Base-by-base conservation (phyloP, 2,797 vertebrate genomes). In the Poeciliopsis presidionis region DNA sequence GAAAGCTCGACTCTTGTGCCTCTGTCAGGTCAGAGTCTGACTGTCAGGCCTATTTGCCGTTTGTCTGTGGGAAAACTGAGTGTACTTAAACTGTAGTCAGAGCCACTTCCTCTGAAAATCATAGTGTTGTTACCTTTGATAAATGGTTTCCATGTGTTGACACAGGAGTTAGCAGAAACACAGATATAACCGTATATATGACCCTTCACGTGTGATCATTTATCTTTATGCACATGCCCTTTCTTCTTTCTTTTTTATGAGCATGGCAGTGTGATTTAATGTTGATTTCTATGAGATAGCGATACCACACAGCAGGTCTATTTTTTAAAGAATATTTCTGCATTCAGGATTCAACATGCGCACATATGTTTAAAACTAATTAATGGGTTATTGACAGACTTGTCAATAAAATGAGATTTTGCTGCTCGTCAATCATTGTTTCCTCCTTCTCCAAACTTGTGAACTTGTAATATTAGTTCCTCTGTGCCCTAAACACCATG, bases 91-190 rank as follows among this genome's bases (percentile, higher is more conserved):
- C 11, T 74, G 41, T 49, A 39, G 72, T 47, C 20, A 47, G 45
- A 79, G 33, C 61, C 49, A 41, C 49, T 75, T 7, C 61, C 63
- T 81, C 20, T 63, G 77, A 81, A 30, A 83, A 79, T 70, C 75
- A 72, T 43, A 59, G 43, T 53, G 63, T 5, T 33, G 74, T 78
- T 59, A 5, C 18, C 4, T 73, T 61, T 73, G 33, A 75, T 71
- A 41, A 74, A 51, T 71, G 75, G 59, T n/a, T 79, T 80, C 57
- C 0, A 55, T 33, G 25, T 55, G 61, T 53, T 70, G 28, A 73
- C 49, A 16, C 28, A 72, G 20, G 1, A 72, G 14, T 5, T 25
- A 16, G 20, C 63, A 67, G 36, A 36, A 41, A 41, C 36, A 5
- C 72, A 47, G 33, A 71, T 65, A 65, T 41, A 18, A 33, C 4